Evolutionary conservation across 1,140 invertebrate genomes (phyloP), one percentile per base, ranked within the genome.

Genomic region (Brachionus paranguensis): DNA sequence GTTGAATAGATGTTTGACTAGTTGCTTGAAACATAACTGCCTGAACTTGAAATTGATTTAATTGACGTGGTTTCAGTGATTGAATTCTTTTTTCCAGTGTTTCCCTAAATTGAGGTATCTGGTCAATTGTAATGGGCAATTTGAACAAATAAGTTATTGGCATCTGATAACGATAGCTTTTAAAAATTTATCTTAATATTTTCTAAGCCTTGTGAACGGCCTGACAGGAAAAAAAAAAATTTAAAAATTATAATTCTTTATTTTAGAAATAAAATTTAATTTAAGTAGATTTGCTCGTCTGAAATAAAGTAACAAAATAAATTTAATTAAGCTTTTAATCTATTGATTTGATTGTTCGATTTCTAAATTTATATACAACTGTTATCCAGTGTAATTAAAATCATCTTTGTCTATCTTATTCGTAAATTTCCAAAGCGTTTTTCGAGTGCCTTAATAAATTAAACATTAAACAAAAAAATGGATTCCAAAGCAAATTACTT

Each of bases 81-180:
- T 45, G 37, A 14, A 81, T 64, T 45, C 78, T 60, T 37, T 81
- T 60, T 81, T 81, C 78, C 17, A 81, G 20, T n/a, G 53, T 60
- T 14, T 81, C 78, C 64, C 43, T 81, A 64, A n/a, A 81, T 24
- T 81, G 78, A 10, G 33, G 78, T 29, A 81, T 81, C 29, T 81
- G 78, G 33, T 81, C 78, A 47, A 47, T 68, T 24, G 78, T 11
- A 43, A 81, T 47, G 17, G 78, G 33, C 24, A 81, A 24, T 81
- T 81, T 81, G 14, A 81, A 68, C 50, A 81, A 10, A 64, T 81
- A 81, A 81, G 78, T 81, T 3, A 81, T 81, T 24, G 78, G 78
- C 78, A 81, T 81, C 41, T 41, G 14, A 1, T 53, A 55, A 24
- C 0, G 6, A 29, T 10, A 20, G 45, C n/a, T 41, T 20, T 24